Evolutionary conservation across 1,140 invertebrate genomes (phyloP).

Genomic region (Drosophila melanogaster): DNA sequence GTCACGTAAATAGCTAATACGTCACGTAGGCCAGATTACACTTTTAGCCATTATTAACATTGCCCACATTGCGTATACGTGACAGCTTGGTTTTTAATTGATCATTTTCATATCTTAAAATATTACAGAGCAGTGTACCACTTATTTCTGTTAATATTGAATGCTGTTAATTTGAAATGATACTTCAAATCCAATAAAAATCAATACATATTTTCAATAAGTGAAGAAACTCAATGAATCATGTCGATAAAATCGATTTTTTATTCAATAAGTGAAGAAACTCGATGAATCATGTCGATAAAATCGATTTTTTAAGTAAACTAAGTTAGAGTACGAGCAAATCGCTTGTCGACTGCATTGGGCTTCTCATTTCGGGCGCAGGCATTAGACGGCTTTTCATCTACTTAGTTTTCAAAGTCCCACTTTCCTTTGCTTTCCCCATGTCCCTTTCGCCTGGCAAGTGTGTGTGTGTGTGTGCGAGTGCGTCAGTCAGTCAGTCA

Average conservation of each 20-base stretch:
- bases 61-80: slow-evolving; percentile 9
- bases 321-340: not conserved
- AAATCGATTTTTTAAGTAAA: not conserved
- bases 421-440: not conserved
- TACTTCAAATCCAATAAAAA: not conserved
- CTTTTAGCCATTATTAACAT: not conserved
- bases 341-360: not conserved
- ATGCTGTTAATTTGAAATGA: too few relatives aligned
- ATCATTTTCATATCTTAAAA: slow-evolving; percentile 6
- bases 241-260: not conserved
- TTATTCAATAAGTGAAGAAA: too few relatives aligned
- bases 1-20: slow-evolving; percentile 1
- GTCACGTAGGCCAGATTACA: slow-evolving; percentile 9
- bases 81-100: slow-evolving; percentile 2
- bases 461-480: not conserved
- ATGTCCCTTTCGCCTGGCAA: not conserved
- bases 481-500: slow-evolving; percentile 11
- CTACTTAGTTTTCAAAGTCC: slow-evolving; percentile 56
- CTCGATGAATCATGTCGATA: not conserved
- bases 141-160: not conserved
- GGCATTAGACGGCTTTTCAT: slow-evolving; percentile 39
- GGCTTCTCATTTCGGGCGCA: slow-evolving; percentile 5
- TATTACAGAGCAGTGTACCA: too few relatives aligned
- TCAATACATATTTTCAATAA: not conserved
- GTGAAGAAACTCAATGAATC: not conserved